Percentiles rank a stretch among this genome's conserved stretches.
These are phyloP conservation scores for Stichopus chloronotus DNA, from an alignment of 35 echinoderm and acorn worm species.

Conservation along the genomic window DNA sequence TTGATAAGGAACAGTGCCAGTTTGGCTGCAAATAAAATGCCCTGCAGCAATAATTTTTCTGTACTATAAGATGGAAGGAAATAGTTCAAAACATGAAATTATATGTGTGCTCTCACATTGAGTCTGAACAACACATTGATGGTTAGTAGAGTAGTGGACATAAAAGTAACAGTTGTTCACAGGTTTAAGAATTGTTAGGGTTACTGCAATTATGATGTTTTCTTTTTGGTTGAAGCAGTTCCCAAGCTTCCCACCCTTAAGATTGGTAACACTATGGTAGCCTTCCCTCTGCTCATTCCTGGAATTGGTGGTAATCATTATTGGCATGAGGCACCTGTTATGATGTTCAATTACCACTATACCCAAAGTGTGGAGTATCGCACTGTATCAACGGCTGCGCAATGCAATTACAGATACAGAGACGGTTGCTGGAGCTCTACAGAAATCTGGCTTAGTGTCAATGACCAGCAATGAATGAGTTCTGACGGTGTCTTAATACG, in stretches of 20 bases:
- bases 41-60: not conserved
- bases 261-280: not conserved
- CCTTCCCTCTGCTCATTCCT: not conserved
- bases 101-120: not conserved
- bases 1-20: conserved; percentile 30
- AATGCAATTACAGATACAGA: not conserved
- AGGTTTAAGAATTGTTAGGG: too few relatives aligned
- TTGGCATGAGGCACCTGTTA: conserved; percentile 9
- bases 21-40: not conserved
- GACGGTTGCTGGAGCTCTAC: not conserved
- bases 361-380: not conserved
- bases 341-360: not conserved
- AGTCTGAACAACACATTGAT: too few relatives aligned
- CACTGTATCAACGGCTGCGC: not conserved
- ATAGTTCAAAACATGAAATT: not conserved
- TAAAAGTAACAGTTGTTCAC: too few relatives aligned
- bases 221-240: too few relatives aligned
- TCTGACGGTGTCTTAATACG: conserved; percentile 5
- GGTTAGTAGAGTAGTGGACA: too few relatives aligned
- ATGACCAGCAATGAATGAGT: conserved; percentile 1
- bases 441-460: not conserved
- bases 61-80: not conserved
- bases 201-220: too few relatives aligned
- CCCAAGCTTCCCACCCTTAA: too few relatives aligned
- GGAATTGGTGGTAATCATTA: not conserved